phyloP scores from a whole-genome alignment of 1,140 invertebrate genomes.

The Heliconius melpomene region DNA sequence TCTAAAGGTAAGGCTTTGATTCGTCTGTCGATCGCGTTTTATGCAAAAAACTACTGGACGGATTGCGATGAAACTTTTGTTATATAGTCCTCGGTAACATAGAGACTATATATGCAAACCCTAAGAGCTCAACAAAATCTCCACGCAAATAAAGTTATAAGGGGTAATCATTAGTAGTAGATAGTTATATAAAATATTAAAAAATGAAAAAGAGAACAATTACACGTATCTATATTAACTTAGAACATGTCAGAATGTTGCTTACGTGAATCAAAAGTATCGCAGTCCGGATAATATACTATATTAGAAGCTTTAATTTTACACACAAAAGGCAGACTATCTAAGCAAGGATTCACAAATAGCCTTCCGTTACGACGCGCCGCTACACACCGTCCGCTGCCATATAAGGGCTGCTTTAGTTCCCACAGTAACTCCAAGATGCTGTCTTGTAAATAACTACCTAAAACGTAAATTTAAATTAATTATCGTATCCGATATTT shows the following conservation, averaged over 20 bases:
- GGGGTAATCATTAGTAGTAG: no score
- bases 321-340: constrained; percentile 53
- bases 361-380: constrained; percentile 50
- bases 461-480: constrained; percentile 34
- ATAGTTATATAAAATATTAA: background rate
- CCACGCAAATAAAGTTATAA: no score
- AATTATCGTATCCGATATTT: background rate
- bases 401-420: constrained; percentile 44
- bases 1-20: no score
- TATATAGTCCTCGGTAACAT: no score
- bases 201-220: background rate
- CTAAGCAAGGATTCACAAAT: constrained; percentile 48
- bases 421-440: constrained; percentile 58
- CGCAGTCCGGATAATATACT: constrained; percentile 49
- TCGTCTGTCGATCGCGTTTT: no score
- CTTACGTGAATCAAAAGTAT: constrained; percentile 55
- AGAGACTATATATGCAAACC: no score
- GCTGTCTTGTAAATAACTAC: constrained; percentile 43
- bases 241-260: background rate
- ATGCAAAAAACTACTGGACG: no score
- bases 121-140: no score
- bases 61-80: no score
- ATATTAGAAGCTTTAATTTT: constrained; percentile 49
- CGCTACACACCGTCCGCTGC: constrained; percentile 54
- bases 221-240: no score